Evolutionary conservation across 2,888 invertebrate genomes (phyloP).

Genomic region (Lydus trimaculatus): DNA sequence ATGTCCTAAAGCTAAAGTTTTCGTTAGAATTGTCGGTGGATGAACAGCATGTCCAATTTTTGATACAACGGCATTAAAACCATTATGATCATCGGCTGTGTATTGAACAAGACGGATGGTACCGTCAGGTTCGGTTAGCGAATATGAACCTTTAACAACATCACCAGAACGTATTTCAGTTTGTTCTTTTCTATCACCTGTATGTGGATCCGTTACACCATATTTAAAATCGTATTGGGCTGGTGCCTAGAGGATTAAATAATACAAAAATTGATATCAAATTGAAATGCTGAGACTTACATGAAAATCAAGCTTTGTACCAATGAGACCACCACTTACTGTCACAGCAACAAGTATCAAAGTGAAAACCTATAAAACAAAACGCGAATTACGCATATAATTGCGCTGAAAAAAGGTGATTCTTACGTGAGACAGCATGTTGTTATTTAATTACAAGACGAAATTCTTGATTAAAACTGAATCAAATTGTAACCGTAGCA

Average conservation of each 20-base stretch:
- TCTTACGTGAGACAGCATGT: constrained; percentile 20
- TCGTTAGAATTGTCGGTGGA: constrained; percentile 47
- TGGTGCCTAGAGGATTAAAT: background rate
- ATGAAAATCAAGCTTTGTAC: too few relatives aligned
- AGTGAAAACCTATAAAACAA: too few relatives aligned
- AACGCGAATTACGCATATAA: too few relatives aligned
- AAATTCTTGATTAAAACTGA: too few relatives aligned
- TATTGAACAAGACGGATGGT: constrained; percentile 66
- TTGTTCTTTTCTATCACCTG: constrained; percentile 66
- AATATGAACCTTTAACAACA: constrained; percentile 65
- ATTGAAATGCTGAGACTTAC: too few relatives aligned
- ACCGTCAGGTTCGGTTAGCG: constrained; percentile 66
- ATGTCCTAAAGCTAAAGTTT: background rate
- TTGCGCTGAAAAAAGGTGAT: too few relatives aligned
- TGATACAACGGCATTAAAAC: constrained; percentile 60
- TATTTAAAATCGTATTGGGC: constrained; percentile 68
- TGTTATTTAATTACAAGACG: constrained; percentile 9
- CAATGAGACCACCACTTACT: too few relatives aligned
- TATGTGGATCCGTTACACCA: constrained; percentile 66
- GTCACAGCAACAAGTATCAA: too few relatives aligned
- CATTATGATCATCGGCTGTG: constrained; percentile 66
- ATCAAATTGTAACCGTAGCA: background rate
- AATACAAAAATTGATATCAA: background rate
- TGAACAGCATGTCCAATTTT: constrained; percentile 67
- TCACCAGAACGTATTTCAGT: constrained; percentile 65